These are phyloP conservation scores for Allacma fusca DNA, from an alignment of 2,888 invertebrate species.

Conservation along the genomic window DNA sequence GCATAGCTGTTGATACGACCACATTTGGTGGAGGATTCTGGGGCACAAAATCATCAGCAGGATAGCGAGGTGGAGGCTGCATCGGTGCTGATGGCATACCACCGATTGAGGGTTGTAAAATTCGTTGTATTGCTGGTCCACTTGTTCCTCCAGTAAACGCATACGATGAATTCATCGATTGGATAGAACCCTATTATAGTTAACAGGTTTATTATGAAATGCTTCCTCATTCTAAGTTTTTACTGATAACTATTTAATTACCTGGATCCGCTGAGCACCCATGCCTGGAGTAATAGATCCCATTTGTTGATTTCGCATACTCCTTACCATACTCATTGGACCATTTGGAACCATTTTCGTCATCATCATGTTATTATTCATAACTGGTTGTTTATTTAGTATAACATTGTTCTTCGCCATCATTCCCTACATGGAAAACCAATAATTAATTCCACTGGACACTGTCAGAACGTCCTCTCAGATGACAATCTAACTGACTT, in stretches of 20 bases:
- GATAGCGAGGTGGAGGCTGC: conserved; percentile 79
- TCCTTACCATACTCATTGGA: conserved; percentile 51
- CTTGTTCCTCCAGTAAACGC: conserved; percentile 52
- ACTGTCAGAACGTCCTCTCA: neutral
- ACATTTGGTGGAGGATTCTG: conserved; percentile 63
- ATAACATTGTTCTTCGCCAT: conserved; percentile 56
- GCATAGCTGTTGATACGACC: conserved; percentile 56
- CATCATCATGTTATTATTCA: conserved; percentile 61
- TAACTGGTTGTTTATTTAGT: conserved; percentile 58
- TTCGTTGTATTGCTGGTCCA: conserved; percentile 59
- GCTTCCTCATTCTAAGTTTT: neutral
- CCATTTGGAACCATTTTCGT: conserved; percentile 59
- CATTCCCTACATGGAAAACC: conserved; percentile 54
- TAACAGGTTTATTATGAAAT: conserved; percentile 22
- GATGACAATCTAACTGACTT: neutral
- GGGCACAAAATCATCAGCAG: conserved; percentile 69
- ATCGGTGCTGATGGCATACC: conserved; percentile 74
- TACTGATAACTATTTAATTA: conserved; percentile 36
- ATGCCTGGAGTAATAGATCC: conserved; percentile 53
- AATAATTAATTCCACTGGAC: neutral
- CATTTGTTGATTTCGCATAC: conserved; percentile 55
- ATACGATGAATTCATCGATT: conserved; percentile 55
- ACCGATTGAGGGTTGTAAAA: conserved; percentile 50
- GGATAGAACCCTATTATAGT: conserved; percentile 49
- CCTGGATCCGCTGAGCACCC: conserved; percentile 59